A percentile compares a stretch with the other conserved stretches of the same genome.
Conservation (phyloP, 1,140 invertebrate species). For the Ooceraea biroi region DNA sequence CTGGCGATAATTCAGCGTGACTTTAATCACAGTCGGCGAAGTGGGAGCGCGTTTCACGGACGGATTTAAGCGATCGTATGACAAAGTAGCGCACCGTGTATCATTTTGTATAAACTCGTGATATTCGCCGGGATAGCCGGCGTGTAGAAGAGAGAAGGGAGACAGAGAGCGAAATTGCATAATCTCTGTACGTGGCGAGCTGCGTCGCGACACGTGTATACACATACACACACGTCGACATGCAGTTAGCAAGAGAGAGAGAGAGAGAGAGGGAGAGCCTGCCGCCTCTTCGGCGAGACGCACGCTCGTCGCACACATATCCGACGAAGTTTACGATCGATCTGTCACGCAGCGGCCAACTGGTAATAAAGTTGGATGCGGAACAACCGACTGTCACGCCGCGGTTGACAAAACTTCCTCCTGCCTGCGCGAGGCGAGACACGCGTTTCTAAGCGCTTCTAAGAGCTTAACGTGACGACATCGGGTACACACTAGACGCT, state of each 20-base stretch:
- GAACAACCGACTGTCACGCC: constrained; percentile 74
- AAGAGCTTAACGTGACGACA: constrained; percentile 74
- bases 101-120: constrained; percentile 75
- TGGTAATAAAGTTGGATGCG: constrained; percentile 75
- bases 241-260: not conserved
- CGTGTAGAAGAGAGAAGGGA: not conserved
- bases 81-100: constrained; percentile 73
- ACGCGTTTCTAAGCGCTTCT: constrained; percentile 63
- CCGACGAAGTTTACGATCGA: constrained; percentile 72
- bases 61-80: constrained; percentile 74
- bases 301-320: constrained; percentile 26
- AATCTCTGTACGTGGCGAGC: constrained; percentile 53
- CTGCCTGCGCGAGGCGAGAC: constrained; percentile 6
- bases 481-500: constrained; percentile 56
- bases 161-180: constrained; percentile 46
- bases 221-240: constrained; percentile 18
- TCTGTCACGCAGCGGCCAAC: constrained; percentile 71
- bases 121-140: constrained; percentile 37
- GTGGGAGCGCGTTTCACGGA: constrained; percentile 39
- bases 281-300: constrained; percentile 8
- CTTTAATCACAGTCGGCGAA: constrained; percentile 66
- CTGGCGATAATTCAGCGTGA: constrained; percentile 70
- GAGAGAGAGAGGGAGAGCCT: not conserved
- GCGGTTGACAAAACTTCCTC: constrained; percentile 66
- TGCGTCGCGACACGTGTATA: constrained; percentile 37